phyloP scores from a whole-genome alignment of 2,888 invertebrate species.

The Plutella xylostella region DNA sequence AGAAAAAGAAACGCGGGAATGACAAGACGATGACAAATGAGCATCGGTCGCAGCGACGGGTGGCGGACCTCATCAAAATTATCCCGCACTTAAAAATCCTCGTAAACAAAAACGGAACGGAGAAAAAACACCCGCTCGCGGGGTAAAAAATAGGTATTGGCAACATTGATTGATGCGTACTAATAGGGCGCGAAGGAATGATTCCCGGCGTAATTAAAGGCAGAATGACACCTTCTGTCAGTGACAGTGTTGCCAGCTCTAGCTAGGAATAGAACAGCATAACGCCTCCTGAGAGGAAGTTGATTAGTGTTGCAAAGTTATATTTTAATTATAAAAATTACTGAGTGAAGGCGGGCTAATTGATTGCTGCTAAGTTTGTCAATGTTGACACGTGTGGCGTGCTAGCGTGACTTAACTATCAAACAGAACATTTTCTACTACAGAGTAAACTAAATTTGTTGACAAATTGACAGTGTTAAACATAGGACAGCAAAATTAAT shows the following conservation, averaged over 20 bases:
- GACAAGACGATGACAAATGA: slow-evolving; percentile 72
- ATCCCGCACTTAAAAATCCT: slow-evolving; percentile 68
- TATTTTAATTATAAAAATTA: slow-evolving; percentile 52
- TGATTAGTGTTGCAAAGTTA: slow-evolving; percentile 64
- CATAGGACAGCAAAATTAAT: too few relatives aligned
- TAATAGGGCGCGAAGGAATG: slow-evolving; percentile 70
- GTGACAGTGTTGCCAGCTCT: slow-evolving; percentile 44
- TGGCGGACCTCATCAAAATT: slow-evolving; percentile 69
- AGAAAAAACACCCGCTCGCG: slow-evolving; percentile 53
- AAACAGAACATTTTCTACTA: too few relatives aligned
- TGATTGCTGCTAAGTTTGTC: slow-evolving; percentile 47
- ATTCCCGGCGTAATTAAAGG: slow-evolving; percentile 63
- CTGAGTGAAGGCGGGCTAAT: slow-evolving; percentile 65
- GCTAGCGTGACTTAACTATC: too few relatives aligned
- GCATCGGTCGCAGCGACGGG: slow-evolving; percentile 62
- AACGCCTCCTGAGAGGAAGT: slow-evolving; percentile 62
- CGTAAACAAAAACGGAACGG: slow-evolving; percentile 64
- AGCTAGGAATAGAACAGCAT: slow-evolving; percentile 62
- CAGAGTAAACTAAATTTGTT: too few relatives aligned
- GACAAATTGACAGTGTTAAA: too few relatives aligned
- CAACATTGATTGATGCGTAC: slow-evolving; percentile 71
- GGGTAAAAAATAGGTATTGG: slow-evolving; percentile 69
- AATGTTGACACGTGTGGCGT: slow-evolving; percentile 7
- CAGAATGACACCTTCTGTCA: slow-evolving; percentile 69
- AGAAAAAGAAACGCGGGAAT: slow-evolving; percentile 63